These are phyloP conservation scores for Caenorhabditis parvicauda DNA, from an alignment of 2,888 invertebrate genomes.

Conservation along the genomic window DNA sequence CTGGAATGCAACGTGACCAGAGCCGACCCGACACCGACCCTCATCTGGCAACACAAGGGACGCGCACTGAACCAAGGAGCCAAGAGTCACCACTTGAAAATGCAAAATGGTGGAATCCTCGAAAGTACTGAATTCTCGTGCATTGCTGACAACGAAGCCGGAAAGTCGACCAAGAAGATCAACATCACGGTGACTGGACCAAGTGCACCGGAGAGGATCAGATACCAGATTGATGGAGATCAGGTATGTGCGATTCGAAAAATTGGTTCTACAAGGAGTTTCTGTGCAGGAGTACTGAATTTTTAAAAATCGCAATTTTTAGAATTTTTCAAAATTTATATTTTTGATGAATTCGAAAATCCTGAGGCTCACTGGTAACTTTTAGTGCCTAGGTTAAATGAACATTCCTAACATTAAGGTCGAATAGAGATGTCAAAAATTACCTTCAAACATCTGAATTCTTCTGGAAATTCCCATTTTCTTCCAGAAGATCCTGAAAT, in stretches of 20 bases:
- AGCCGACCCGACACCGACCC: conserved; percentile 54
- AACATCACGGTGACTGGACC: conserved; percentile 56
- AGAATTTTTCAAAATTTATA: too few species aligned
- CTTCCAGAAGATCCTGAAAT: too few species aligned
- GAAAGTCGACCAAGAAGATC: conserved; percentile 49
- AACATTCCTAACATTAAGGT: too few species aligned
- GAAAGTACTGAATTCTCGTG: conserved; percentile 56
- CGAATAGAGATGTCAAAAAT: too few species aligned
- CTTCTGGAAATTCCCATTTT: too few species aligned
- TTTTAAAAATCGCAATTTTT: too few species aligned
- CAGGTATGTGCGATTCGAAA: conserved; percentile 23
- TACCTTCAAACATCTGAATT: too few species aligned
- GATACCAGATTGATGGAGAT: conserved; percentile 59
- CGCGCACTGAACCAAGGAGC: conserved; percentile 49
- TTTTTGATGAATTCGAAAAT: too few species aligned
- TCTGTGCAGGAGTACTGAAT: background rate
- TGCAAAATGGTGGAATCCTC: conserved; percentile 50
- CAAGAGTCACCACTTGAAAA: conserved; percentile 43
- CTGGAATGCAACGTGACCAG: conserved; percentile 56
- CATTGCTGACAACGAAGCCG: conserved; percentile 61
- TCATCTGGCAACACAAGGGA: conserved; percentile 56
- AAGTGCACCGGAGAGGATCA: conserved; percentile 53
- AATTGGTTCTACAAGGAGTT: too few species aligned
- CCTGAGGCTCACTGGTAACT: too few species aligned
- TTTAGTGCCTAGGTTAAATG: too few species aligned